Evolutionary conservation across 2,113 vertebrate species (phyloP).

Genomic region (Elephas maximus): DNA sequence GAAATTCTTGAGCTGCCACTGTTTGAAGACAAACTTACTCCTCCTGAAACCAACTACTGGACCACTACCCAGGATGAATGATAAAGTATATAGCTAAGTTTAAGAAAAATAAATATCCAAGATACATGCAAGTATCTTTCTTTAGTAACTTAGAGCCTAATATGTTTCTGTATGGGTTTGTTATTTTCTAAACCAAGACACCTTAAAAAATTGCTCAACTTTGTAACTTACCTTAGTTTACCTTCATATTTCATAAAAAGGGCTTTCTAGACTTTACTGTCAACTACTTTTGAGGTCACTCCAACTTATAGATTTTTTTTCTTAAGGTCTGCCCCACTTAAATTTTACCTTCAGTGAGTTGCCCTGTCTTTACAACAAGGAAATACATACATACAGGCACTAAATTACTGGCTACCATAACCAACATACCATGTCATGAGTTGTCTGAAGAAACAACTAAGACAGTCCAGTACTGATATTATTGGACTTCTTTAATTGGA

Average conservation of each 20-base stretch:
- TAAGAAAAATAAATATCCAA: background rate
- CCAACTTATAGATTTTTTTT: conserved; percentile 27
- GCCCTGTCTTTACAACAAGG: background rate
- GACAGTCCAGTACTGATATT: background rate
- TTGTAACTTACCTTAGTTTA: background rate
- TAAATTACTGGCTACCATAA: background rate
- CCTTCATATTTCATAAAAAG: background rate
- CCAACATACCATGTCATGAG: background rate
- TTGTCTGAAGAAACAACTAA: background rate
- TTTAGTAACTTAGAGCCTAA: background rate
- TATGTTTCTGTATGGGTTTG: background rate
- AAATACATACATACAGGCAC: background rate
- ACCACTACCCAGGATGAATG: background rate
- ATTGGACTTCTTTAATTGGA: background rate
- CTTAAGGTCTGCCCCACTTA: background rate
- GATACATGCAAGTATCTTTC: background rate
- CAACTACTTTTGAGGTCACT: background rate
- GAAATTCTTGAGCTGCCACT: background rate
- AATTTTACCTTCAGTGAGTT: background rate
- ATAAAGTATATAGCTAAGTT: background rate
- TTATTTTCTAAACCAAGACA: background rate
- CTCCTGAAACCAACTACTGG: background rate
- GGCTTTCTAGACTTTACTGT: background rate
- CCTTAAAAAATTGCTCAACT: background rate
- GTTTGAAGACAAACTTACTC: background rate